phyloP scores from a whole-genome alignment of 2,113 vertebrate species.

The Albula glossodonta region DNA sequence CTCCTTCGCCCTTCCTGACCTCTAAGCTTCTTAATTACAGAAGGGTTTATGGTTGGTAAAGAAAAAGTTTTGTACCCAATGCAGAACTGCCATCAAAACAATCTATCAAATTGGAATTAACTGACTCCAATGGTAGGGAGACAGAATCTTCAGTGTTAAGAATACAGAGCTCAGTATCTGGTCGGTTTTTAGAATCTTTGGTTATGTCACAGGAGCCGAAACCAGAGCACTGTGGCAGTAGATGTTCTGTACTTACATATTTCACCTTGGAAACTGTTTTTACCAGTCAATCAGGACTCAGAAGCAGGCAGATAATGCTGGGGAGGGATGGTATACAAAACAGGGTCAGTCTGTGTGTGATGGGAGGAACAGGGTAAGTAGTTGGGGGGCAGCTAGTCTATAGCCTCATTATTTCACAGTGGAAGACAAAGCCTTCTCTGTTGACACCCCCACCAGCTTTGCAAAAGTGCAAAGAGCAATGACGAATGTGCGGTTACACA shows the following conservation, averaged over 20 bases:
- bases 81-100: too few species aligned
- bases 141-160: too few species aligned
- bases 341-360: not conserved
- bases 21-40: not conserved
- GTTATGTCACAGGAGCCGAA: not conserved
- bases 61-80: too few species aligned
- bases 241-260: too few species aligned
- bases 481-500: slow-evolving; percentile 11
- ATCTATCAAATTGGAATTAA: too few species aligned
- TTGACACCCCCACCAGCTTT: not conserved
- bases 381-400: not conserved
- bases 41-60: too few species aligned
- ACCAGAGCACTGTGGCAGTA: not conserved
- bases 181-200: too few species aligned
- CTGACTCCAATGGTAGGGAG: too few species aligned
- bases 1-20: not conserved
- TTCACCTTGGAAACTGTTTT: too few species aligned
- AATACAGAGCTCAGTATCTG: too few species aligned
- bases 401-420: slow-evolving; percentile 16
- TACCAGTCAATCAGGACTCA: not conserved
- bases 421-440: slow-evolving; percentile 17
- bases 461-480: not conserved
- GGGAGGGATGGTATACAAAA: not conserved
- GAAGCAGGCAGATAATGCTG: not conserved
- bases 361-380: not conserved